Conservation (phyloP, 2,888 invertebrate genomes). For the Yponomeuta evonymella region DNA sequence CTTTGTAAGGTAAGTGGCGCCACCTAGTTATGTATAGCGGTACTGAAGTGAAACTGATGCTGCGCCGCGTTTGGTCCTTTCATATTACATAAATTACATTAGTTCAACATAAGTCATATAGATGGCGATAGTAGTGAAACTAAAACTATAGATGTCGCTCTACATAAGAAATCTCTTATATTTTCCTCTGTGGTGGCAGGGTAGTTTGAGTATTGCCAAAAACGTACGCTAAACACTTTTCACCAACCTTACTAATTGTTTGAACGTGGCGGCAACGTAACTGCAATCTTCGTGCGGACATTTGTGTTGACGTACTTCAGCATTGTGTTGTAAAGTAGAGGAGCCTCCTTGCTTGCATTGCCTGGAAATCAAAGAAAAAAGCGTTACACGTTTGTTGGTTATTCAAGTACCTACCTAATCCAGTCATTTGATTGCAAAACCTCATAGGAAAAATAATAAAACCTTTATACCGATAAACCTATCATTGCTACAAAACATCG, state of each 20-base stretch:
- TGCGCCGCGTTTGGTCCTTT: background rate
- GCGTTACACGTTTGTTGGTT: too few relatives aligned
- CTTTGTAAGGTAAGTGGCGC: constrained; percentile 20
- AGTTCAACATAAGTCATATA: constrained; percentile 16
- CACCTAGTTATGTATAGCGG: constrained; percentile 27
- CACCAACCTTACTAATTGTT: constrained; percentile 50
- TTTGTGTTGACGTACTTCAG: constrained; percentile 27
- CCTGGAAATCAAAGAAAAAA: background rate
- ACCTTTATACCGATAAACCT: too few relatives aligned
- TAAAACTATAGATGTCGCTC: background rate
- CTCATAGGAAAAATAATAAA: too few relatives aligned
- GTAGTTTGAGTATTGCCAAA: too few relatives aligned
- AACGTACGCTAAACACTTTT: background rate
- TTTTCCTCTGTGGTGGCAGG: too few relatives aligned
- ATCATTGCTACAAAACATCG: too few relatives aligned
- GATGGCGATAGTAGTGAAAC: constrained; percentile 26
- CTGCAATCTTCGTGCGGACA: constrained; percentile 50
- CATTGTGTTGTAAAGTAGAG: constrained; percentile 19
- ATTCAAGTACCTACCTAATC: too few relatives aligned
- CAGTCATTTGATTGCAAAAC: too few relatives aligned
- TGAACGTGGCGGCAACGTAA: constrained; percentile 41
- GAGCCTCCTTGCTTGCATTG: background rate
- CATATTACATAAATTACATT: background rate
- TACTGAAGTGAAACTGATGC: background rate
- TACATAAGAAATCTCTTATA: too few relatives aligned